These are phyloP conservation scores for Choristoneura rosaceana DNA, from an alignment of 2,888 invertebrate genomes.

Conservation along the genomic window DNA sequence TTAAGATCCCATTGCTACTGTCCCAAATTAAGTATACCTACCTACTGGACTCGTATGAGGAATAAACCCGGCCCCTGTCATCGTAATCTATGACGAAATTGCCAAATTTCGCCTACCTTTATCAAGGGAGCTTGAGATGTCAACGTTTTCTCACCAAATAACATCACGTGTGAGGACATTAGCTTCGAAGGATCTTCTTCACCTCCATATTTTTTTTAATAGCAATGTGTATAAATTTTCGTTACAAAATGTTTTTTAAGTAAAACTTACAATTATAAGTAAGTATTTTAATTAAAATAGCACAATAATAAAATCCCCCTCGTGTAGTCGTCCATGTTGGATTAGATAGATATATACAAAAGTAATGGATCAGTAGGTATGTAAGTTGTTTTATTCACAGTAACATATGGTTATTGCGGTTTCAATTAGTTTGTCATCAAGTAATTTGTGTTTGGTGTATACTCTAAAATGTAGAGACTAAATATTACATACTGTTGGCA, in stretches of 20 bases:
- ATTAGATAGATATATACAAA: not conserved
- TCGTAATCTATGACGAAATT: conserved; percentile 5
- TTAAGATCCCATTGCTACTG: not conserved
- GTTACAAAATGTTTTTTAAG: no score
- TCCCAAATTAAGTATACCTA: not conserved
- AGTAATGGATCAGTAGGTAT: not conserved
- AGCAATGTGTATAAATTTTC: no score
- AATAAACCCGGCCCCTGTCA: not conserved
- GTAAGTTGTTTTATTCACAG: not conserved
- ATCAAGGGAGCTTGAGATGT: conserved; percentile 2
- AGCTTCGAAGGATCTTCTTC: no score
- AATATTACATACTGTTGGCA: not conserved
- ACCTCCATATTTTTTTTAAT: no score
- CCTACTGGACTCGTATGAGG: not conserved
- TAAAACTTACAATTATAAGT: no score
- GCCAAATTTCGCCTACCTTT: conserved; percentile 7
- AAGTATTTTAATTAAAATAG: no score
- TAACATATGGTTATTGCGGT: not conserved
- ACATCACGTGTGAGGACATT: not conserved
- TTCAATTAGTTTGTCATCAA: not conserved
- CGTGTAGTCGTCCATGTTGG: not conserved
- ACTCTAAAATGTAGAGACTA: not conserved
- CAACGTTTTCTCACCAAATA: not conserved
- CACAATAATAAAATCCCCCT: no score
- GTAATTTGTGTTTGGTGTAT: not conserved